Evolutionary conservation across 2,888 invertebrate species (phyloP).

Genomic region (Eristalinus sepulchralis): DNA sequence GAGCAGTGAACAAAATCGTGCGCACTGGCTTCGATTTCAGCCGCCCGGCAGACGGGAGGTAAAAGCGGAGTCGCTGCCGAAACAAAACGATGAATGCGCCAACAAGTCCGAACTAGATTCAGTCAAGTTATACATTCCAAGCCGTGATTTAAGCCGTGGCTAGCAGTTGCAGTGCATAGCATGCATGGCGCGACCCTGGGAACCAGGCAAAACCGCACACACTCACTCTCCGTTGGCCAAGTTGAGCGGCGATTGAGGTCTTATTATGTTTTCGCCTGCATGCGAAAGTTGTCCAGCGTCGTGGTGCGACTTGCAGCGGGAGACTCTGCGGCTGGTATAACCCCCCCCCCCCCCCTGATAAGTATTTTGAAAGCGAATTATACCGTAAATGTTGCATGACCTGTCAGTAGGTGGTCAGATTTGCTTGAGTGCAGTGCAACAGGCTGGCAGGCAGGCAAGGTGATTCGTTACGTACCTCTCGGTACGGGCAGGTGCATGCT

Average conservation of each 20-base stretch:
- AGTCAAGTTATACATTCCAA: conserved; percentile 47
- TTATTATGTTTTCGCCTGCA: conserved; percentile 7
- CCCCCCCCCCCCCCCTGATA: conserved; percentile 20
- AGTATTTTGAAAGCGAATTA: conserved; percentile 34
- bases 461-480: neutral
- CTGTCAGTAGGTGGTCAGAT: conserved; percentile 60
- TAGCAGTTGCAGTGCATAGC: conserved; percentile 38
- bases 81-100: neutral
- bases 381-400: conserved; percentile 57
- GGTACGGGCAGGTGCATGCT: conserved; percentile 38
- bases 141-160: conserved; percentile 31
- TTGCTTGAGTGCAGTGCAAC: conserved; percentile 1
- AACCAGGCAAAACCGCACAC: conserved; percentile 14
- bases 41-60: neutral
- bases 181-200: conserved; percentile 55
- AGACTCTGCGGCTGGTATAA: neutral
- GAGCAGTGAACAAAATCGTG: conserved; percentile 11
- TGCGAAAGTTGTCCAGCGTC: conserved; percentile 44
- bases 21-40: conserved; percentile 28
- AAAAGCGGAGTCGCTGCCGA: conserved; percentile 1
- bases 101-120: conserved; percentile 26
- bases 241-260: neutral
- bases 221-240: neutral
- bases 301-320: conserved; percentile 15
- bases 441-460: conserved; percentile 22